A percentile compares a stretch with the other conserved stretches of the same genome.
phyloP scores from a whole-genome alignment of 2,888 invertebrate species.

The Dryococelus australis region DNA sequence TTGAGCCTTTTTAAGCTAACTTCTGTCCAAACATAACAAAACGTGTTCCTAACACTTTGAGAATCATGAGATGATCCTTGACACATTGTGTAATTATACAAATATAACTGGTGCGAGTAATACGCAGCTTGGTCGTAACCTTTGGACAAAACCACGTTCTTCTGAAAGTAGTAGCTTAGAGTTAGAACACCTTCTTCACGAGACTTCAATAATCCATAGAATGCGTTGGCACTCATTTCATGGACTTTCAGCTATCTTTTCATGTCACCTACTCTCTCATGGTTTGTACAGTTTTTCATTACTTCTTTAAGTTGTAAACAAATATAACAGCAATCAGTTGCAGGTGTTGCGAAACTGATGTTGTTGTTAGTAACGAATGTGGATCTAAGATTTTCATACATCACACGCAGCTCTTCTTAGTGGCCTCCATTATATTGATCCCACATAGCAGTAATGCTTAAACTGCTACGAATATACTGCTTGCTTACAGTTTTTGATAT shows the following conservation, averaged over 20 bases:
- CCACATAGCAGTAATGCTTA: neutral
- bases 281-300: neutral
- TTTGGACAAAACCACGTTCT: constrained; percentile 52
- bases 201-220: neutral
- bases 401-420: neutral
- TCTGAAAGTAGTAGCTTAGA: constrained; percentile 53
- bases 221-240: constrained; percentile 35
- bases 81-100: constrained; percentile 55
- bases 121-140: constrained; percentile 54
- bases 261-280: neutral
- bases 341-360: too few species aligned
- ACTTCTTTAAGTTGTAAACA: neutral
- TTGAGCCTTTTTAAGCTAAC: constrained; percentile 51
- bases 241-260: constrained; percentile 9
- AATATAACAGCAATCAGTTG: neutral
- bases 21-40: constrained; percentile 53
- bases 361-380: neutral
- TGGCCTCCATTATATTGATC: neutral
- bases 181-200: too few species aligned
- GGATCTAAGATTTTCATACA: neutral
- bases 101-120: constrained; percentile 53
- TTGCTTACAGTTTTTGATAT: neutral
- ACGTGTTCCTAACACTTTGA: constrained; percentile 49
- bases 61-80: constrained; percentile 50
- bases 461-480: neutral